Evolutionary conservation across 2,888 invertebrate species (phyloP).

Genomic region (Ferrisia virgata): DNA sequence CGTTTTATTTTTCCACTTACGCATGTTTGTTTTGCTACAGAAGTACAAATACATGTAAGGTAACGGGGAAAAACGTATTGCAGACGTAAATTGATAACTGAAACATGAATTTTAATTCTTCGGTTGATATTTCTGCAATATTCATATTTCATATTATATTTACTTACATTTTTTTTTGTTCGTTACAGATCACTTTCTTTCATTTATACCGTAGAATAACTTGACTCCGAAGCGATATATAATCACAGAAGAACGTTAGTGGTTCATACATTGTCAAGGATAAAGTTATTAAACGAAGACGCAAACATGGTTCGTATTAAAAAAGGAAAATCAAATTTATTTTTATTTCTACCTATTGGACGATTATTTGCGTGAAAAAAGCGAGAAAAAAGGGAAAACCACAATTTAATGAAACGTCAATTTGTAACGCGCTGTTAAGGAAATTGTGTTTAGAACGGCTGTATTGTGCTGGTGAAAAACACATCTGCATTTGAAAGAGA

Average conservation of each 20-base stretch:
- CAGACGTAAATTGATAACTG: too few species aligned
- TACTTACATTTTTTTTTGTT: too few species aligned
- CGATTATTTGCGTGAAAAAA: constrained; percentile 12
- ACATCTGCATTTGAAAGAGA: constrained; percentile 41
- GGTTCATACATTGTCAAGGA: too few species aligned
- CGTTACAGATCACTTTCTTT: too few species aligned
- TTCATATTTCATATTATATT: too few species aligned
- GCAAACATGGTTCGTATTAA: not conserved
- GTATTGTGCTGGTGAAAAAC: constrained; percentile 34
- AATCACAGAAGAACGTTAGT: too few species aligned
- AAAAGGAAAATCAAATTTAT: constrained; percentile 3
- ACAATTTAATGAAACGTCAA: constrained; percentile 28
- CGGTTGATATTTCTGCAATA: too few species aligned
- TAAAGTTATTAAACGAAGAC: not conserved
- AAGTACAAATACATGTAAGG: too few species aligned
- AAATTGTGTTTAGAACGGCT: constrained; percentile 34
- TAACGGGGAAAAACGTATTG: too few species aligned
- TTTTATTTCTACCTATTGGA: constrained; percentile 21
- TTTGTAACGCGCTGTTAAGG: constrained; percentile 35
- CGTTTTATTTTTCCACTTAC: not conserved
- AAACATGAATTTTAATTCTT: too few species aligned
- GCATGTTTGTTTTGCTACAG: not conserved
- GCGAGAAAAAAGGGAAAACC: constrained; percentile 24
- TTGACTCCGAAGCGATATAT: too few species aligned
- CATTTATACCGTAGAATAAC: too few species aligned